These are phyloP conservation scores for Bedellia somnulentella DNA, from an alignment of 2,888 invertebrate genomes.

Conservation along the genomic window DNA sequence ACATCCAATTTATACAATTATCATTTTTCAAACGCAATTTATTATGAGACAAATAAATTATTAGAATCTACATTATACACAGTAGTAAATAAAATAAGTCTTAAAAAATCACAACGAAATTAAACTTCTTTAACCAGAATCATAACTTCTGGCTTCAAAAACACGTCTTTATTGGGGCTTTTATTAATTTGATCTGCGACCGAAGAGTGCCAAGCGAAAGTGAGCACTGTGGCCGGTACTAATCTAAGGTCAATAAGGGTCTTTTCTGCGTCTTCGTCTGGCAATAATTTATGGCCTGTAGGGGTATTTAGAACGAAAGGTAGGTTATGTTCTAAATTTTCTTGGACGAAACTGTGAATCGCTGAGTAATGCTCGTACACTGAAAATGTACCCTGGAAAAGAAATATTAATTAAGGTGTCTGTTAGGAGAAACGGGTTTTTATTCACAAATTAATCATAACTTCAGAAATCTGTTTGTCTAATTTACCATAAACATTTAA, in stretches of 20 bases:
- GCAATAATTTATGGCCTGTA: slow-evolving; percentile 67
- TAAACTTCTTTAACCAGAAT: slow-evolving; percentile 65
- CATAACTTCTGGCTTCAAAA: slow-evolving; percentile 77
- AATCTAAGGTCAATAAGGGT: slow-evolving; percentile 77
- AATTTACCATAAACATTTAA: too few species aligned
- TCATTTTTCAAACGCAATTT: too few species aligned
- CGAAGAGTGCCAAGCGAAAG: slow-evolving; percentile 69
- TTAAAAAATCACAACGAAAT: too few species aligned
- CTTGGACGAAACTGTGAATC: slow-evolving; percentile 78
- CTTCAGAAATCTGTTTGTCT: too few species aligned
- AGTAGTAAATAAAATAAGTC: too few species aligned
- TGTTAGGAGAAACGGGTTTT: too few species aligned
- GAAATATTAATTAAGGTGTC: not conserved
- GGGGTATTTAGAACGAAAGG: slow-evolving; percentile 73
- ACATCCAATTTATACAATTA: too few species aligned
- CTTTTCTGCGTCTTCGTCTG: slow-evolving; percentile 68
- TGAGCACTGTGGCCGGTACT: slow-evolving; percentile 81
- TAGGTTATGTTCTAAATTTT: slow-evolving; percentile 69
- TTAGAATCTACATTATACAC: too few species aligned
- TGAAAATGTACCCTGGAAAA: slow-evolving; percentile 81
- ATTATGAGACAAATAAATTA: too few species aligned
- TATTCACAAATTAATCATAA: too few species aligned
- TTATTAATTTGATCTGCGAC: slow-evolving; percentile 50
- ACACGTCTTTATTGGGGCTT: slow-evolving; percentile 60
- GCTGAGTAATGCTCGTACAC: slow-evolving; percentile 77